Conservation (phyloP, 64 coral and sea anemone genomes). For the Pachyseris speciosa region DNA sequence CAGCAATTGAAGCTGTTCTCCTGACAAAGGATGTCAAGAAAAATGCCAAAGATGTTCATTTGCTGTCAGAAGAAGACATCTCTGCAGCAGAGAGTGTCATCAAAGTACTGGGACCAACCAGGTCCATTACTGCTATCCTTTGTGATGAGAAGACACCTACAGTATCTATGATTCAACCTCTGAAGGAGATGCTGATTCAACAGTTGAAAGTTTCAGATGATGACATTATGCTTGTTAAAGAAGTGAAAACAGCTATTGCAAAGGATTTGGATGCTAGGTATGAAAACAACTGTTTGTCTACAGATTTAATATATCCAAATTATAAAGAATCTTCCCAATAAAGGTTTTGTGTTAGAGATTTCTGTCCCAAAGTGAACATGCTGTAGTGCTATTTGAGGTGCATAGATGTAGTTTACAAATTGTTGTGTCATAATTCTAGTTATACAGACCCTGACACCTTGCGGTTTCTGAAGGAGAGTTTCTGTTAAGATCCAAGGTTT, state of each 20-base stretch:
- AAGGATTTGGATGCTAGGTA: slow-evolving; percentile 1
- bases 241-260: slow-evolving; percentile 12
- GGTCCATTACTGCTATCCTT: background rate
- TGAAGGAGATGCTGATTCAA: background rate
- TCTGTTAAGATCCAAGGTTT: slow-evolving; percentile 13
- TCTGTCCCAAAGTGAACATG: slow-evolving; percentile 1
- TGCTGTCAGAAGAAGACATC: slow-evolving; percentile 1
- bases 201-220: slow-evolving; percentile 10
- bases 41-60: slow-evolving; percentile 16
- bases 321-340: slow-evolving; percentile 18
- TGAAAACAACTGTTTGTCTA: slow-evolving; percentile 30
- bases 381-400: slow-evolving; percentile 23
- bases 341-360: slow-evolving; percentile 4
- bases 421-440: background rate
- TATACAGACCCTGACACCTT: slow-evolving; percentile 16
- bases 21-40: background rate
- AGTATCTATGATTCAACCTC: background rate
- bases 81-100: background rate
- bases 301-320: background rate
- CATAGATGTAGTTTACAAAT: slow-evolving; percentile 34
- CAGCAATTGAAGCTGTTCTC: background rate
- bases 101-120: background rate
- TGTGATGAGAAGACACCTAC: slow-evolving; percentile 8
- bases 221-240: slow-evolving; percentile 13
- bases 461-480: slow-evolving; percentile 20